These are phyloP conservation scores for Schizopygopsis pylzovi DNA, from an alignment of 2,797 vertebrate species.

Conservation along the genomic window DNA sequence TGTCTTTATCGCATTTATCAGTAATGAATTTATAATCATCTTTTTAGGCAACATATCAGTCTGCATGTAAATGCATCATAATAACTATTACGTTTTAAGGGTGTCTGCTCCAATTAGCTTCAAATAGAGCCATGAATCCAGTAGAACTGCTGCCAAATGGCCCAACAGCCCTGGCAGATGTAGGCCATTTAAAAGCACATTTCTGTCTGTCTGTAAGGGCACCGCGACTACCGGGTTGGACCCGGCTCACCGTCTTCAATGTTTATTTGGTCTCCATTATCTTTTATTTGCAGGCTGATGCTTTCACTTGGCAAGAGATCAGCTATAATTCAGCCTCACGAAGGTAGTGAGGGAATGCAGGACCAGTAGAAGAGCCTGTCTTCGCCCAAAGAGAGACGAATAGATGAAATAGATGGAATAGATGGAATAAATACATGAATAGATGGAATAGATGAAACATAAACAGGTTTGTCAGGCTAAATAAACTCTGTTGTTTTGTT, in stretches of 20 bases:
- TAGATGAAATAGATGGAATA: constrained; percentile 8
- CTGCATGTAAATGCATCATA: constrained; percentile 49
- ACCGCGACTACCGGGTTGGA: constrained; percentile 67
- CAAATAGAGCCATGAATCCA: constrained; percentile 58
- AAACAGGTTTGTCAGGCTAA: constrained; percentile 22
- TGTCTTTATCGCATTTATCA: constrained; percentile 40
- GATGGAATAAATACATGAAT: neutral
- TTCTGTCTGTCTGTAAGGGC: constrained; percentile 53
- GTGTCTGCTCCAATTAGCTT: constrained; percentile 58
- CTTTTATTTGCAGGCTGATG: constrained; percentile 79
- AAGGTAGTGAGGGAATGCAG: constrained; percentile 51
- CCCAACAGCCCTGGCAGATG: constrained; percentile 60
- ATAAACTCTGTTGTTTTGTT: constrained; percentile 27
- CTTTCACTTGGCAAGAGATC: constrained; percentile 70
- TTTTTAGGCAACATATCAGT: constrained; percentile 46
- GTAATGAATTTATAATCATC: constrained; percentile 39
- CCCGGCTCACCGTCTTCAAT: constrained; percentile 67
- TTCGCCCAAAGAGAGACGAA: constrained; percentile 23
- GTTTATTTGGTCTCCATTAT: constrained; percentile 80
- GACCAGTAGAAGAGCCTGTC: constrained; percentile 26
- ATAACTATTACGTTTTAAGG: constrained; percentile 52
- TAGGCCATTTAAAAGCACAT: constrained; percentile 63
- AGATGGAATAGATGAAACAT: constrained; percentile 12
- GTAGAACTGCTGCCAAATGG: constrained; percentile 58
- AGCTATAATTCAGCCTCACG: constrained; percentile 67